These are phyloP conservation scores for Amblyopsis rosae DNA, from an alignment of 2,113 vertebrate species.

Conservation along the genomic window DNA sequence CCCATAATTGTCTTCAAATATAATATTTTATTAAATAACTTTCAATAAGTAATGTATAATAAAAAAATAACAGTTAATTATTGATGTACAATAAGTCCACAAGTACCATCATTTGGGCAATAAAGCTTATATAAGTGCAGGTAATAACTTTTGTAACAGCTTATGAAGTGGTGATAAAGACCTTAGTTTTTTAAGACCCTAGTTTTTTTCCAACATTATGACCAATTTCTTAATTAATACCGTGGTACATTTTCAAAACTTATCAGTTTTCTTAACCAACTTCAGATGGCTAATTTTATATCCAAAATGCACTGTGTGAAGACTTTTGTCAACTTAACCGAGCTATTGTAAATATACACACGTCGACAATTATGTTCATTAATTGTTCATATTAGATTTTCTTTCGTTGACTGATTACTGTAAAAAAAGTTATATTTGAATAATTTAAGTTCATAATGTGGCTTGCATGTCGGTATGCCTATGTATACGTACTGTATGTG, in stretches of 20 bases:
- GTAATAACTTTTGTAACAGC: conserved; percentile 40
- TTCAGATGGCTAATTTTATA: too few relatives aligned
- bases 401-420: conserved; percentile 13
- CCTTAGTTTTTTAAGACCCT: conserved; percentile 60
- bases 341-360: conserved; percentile 43
- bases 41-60: conserved; percentile 17
- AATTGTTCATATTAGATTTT: conserved; percentile 7
- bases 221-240: too few relatives aligned
- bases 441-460: conserved; percentile 1
- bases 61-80: conserved; percentile 19
- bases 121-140: conserved; percentile 28
- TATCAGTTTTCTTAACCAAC: too few relatives aligned
- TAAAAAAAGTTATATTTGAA: conserved; percentile 16
- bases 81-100: conserved; percentile 38
- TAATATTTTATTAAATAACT: conserved; percentile 55
- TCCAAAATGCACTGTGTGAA: too few relatives aligned
- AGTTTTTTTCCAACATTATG: not conserved
- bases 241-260: too few relatives aligned
- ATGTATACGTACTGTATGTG: not conserved
- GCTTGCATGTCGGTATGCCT: not conserved
- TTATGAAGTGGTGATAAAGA: conserved; percentile 49
- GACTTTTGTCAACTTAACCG: too few relatives aligned
- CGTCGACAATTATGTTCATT: conserved; percentile 32
- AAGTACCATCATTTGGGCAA: not conserved
- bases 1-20: conserved; percentile 35